A percentile compares a stretch with the other conserved stretches of the same genome.
phyloP scores from a whole-genome alignment of 2,113 vertebrate genomes.

The Macaca nemestrina region DNA sequence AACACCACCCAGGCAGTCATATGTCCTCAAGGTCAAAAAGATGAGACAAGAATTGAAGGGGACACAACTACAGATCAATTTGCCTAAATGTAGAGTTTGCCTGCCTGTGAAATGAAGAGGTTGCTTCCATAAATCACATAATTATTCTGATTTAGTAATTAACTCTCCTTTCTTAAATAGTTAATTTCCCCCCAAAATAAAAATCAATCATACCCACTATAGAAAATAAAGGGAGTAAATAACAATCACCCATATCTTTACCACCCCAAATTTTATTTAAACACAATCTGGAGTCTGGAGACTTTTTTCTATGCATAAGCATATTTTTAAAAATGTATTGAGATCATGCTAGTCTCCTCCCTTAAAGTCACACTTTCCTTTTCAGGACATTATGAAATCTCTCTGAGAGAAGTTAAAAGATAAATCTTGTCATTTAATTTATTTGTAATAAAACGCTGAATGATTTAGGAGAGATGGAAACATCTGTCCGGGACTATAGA shows the following conservation, averaged over 20 bases:
- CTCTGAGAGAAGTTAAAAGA: background rate
- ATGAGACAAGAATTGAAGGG: background rate
- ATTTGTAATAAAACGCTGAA: background rate
- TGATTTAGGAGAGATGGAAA: background rate
- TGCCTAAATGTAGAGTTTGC: background rate
- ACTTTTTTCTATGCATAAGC: background rate
- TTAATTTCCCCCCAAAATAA: background rate
- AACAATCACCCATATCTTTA: background rate
- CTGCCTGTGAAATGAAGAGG: background rate
- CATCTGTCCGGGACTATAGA: background rate
- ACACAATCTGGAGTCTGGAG: background rate
- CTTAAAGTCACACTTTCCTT: slow-evolving; percentile 11
- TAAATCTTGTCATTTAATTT: background rate
- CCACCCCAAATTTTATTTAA: background rate
- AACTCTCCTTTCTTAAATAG: background rate
- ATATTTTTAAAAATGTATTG: background rate
- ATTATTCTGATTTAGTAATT: background rate
- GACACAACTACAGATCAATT: background rate
- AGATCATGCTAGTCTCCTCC: background rate
- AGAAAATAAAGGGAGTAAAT: background rate
- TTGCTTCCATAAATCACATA: background rate
- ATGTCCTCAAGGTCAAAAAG: background rate
- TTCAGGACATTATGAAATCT: slow-evolving; percentile 21
- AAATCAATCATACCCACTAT: background rate
- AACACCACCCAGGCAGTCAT: background rate